phyloP scores from a whole-genome alignment of 2,113 vertebrate species.

The Phalacrocorax pelagicus region DNA sequence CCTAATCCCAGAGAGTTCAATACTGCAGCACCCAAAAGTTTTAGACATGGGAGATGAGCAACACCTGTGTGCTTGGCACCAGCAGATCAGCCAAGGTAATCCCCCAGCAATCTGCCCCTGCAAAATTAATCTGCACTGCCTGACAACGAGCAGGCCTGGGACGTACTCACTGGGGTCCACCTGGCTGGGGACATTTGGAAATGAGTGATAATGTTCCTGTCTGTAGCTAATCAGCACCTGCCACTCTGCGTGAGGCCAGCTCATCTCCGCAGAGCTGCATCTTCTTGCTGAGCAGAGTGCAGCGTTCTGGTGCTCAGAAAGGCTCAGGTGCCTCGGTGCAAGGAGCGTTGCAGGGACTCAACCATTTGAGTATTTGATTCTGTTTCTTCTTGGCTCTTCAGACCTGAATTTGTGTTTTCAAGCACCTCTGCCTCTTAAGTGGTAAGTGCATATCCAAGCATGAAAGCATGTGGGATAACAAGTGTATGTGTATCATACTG shows the following conservation, averaged over 20 bases:
- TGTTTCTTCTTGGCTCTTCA: neutral
- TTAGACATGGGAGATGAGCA: neutral
- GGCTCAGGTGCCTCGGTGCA: neutral
- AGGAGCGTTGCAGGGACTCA: neutral
- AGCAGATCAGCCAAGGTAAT: neutral
- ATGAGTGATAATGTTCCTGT: neutral
- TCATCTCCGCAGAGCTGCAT: neutral
- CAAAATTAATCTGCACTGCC: neutral
- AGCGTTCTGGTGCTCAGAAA: neutral
- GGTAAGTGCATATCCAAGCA: neutral
- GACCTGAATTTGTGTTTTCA: constrained; percentile 16
- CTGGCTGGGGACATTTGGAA: neutral
- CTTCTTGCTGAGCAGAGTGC: neutral
- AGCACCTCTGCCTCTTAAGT: neutral
- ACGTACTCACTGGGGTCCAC: neutral
- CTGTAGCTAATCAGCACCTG: neutral
- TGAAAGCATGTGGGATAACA: neutral
- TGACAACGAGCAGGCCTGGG: neutral
- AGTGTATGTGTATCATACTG: neutral
- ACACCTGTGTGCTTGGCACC: neutral
- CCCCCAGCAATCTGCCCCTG: neutral
- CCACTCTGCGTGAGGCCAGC: neutral
- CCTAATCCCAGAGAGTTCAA: neutral
- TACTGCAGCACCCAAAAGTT: neutral
- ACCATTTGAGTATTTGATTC: neutral